Evolutionary conservation across 2,888 invertebrate species (phyloP).

Genomic region (Hypomecis punctinalis): DNA sequence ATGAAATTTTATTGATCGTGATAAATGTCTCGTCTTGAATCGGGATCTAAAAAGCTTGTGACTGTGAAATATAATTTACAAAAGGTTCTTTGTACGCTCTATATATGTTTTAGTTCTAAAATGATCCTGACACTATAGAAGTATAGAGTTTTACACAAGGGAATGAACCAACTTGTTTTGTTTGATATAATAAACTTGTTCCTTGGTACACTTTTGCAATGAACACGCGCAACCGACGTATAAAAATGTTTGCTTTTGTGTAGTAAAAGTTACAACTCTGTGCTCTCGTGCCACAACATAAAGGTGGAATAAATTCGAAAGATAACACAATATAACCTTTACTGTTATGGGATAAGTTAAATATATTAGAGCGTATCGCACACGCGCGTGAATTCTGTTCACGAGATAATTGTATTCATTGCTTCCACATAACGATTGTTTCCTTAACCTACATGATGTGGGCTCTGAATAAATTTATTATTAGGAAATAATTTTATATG

Average conservation of each 20-base stretch:
- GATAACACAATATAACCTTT: constrained; percentile 33
- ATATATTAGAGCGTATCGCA: constrained; percentile 27
- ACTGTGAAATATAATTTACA: no score
- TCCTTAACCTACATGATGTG: constrained; percentile 21
- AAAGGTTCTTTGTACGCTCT: background rate
- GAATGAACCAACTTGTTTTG: background rate
- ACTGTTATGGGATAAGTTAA: constrained; percentile 33
- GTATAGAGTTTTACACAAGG: background rate
- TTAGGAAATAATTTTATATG: constrained; percentile 30
- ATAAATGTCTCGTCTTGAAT: no score
- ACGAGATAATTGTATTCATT: constrained; percentile 39
- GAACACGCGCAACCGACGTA: constrained; percentile 17
- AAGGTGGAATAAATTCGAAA: constrained; percentile 37
- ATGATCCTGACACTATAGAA: background rate
- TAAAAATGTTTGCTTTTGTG: constrained; percentile 20
- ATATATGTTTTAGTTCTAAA: constrained; percentile 16
- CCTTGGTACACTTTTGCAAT: constrained; percentile 4
- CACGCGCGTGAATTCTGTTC: constrained; percentile 36
- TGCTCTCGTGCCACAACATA: constrained; percentile 31
- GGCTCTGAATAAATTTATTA: constrained; percentile 30
- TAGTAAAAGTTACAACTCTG: constrained; percentile 29
- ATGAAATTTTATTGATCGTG: no score
- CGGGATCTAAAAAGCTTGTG: no score
- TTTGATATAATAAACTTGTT: background rate
- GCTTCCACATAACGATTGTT: constrained; percentile 24